Base-by-base conservation (phyloP, 2,888 invertebrate genomes). In the Beris chalybata region DNA sequence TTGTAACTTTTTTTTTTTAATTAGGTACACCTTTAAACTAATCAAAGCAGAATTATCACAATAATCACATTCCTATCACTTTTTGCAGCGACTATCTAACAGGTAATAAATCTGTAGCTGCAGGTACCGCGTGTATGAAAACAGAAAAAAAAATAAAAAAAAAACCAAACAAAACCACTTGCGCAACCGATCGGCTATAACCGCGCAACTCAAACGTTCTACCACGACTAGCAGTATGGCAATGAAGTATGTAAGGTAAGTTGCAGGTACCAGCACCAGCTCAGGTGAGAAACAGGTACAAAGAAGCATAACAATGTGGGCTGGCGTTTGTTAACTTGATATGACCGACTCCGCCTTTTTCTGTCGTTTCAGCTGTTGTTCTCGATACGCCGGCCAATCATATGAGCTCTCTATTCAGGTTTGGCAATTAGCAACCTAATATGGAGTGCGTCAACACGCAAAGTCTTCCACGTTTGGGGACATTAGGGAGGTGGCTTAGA, bases 171-270 rank as follows among this genome's bases (percentile, higher is more conserved):
- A 31, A 47, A 38, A 22, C 29, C 32, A 29, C 38, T 32, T 61
- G 38, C 61, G 58, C 30, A 13, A 52, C 43, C 61, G 61, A 50
- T 15, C 61, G 50, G 61, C 52, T 38, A 61, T n/a, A 38, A 64
- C 64, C 64, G 54, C 54, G 52, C 64, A 64, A 64, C 53, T 44
- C 64, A 30, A 64, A 38, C 54, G 64, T 64, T 64, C 50, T 64
- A 64, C 32, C 44, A 64, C 64, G 64, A 64, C 64, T 64, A 64
- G 61, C 15, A 13, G 61, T 50, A 52, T 38, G 52, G 9, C 48
- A 50, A 13, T 50, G 15, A 12, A 44, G 44, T 48, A 12, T 4
- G 53, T 11, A 52, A 32, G 50, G 50, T 43, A 38, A 61, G 58
- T 61, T 12, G 50, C 61, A 61, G 52, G 61, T 50, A 52, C 32